Base-by-base conservation (phyloP, 2,797 vertebrate species). In the Chiroxiphia lanceolata region DNA sequence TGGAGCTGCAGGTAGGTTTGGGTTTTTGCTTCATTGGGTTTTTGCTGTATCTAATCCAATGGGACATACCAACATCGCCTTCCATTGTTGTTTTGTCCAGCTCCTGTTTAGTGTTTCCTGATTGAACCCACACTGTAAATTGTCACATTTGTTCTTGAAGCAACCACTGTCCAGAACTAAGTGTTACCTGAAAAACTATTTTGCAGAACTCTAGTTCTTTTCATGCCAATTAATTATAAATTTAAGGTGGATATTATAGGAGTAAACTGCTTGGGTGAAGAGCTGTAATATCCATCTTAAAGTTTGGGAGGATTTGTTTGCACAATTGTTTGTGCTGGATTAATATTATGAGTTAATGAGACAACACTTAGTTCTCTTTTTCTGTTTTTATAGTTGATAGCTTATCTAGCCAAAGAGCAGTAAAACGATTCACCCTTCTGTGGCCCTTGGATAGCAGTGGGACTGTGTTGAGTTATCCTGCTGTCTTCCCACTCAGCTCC, bases 1-100 rank as follows among this genome's bases (percentile, higher is more conserved):
- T 98, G 99, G 99, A 99, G 98, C 98, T 99, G 97, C 99, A 99
- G 99, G 99, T 99, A 99, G 98, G 99, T 98, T 97, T 95, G 71
- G 33, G 23, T 13, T 76, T 80, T 68, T 80, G 48, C 75, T 87
- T 94, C 11, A n/a, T 61, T 96, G 94, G 56, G 47, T 29, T 95
- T 94, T 96, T 95, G 82, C 96, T 97, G 84, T 95, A 89, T 97
- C 90, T 87, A 96, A 98, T 83, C 4, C 50, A 94, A 84, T 91
- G 92, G 93, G 96, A 95, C 53, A 31, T 87, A 76, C 70, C 82
- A 75, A 44, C 92, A 65, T 96, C 8, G 9, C 94, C 83, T 97
- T 89, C 94, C 51, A 11, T 96, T 96, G 79, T 91, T 93, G 65
- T 96, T 96, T 93, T 94, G 91, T 96, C 95, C 87, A 91, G 9